Evolutionary conservation across 2,797 vertebrate species (phyloP), one percentile per base, ranked within the genome.

Genomic region (Acrocephalus scirpaceus): DNA sequence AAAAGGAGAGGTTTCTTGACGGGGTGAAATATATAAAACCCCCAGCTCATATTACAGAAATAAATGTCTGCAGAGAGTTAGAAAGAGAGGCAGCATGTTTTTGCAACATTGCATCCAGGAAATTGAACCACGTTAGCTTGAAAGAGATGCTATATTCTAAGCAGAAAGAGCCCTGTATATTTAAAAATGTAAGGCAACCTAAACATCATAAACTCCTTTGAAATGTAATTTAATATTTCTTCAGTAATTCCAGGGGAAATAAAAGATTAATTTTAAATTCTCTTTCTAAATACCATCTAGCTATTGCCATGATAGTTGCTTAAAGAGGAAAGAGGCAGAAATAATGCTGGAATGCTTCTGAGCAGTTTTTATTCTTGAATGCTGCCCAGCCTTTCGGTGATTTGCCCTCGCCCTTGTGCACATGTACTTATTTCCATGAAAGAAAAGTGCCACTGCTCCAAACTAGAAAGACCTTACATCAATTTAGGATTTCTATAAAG

Each of bases 211-310:
- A 91, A 75, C 5, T 48, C 23, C 30, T 88, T 82, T 94, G 75
- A 92, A 94, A 82, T 45, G 14, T 71, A 90, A 79, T 92, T 82
- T 65, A 80, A n/a, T 73, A 71, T 79, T 89, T 93, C 74, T 79
- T 86, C 77, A 79, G 67, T 85, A 93, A 87, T 95, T 95, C 71
- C 74, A 79, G 29, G 26, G 61, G 53, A 86, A 92, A 95, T 71
- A 74, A 90, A 86, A 80, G 3, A 67, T 64, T 83, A 38, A 58
- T 95, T 95, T 83, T 44, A 74, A 92, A 77, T 79, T 93, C 27
- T 53, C 54, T 75, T 88, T 90, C 56, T 76, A 74, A 80, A 67
- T 48, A 10, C 10, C 17, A 82, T 47, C 64, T 66, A 73, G 21
- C 25, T 67, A 4, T 69, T 92, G 64, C 27, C 25, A 30, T 40